Percentiles rank a stretch among this genome's conserved stretches.
These are phyloP conservation scores for Hypena proboscidalis DNA, from an alignment of 2,888 invertebrate species.

Conservation along the genomic window DNA sequence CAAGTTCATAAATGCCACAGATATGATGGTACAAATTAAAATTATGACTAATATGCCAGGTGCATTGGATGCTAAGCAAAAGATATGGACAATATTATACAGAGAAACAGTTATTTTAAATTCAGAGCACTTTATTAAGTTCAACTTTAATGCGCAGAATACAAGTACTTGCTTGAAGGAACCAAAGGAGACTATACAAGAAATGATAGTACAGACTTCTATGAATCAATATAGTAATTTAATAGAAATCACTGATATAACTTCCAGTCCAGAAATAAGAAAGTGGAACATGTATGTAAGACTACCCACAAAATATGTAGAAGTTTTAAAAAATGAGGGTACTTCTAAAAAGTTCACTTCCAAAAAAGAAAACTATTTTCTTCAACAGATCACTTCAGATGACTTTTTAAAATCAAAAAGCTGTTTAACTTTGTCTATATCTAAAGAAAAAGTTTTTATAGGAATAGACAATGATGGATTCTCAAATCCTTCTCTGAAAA, in stretches of 20 bases:
- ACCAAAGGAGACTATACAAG: constrained; percentile 42
- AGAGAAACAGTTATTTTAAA: constrained; percentile 51
- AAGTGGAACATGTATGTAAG: constrained; percentile 58
- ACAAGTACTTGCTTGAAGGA: constrained; percentile 42
- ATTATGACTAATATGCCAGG: constrained; percentile 64
- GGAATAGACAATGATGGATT: constrained; percentile 62
- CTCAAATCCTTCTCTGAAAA: constrained; percentile 51
- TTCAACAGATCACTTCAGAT: constrained; percentile 50
- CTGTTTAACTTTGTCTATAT: constrained; percentile 50
- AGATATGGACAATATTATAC: constrained; percentile 61
- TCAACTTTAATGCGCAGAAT: constrained; percentile 28
- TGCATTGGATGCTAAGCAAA: constrained; percentile 54
- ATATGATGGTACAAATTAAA: constrained; percentile 57
- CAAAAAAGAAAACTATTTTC: constrained; percentile 47
- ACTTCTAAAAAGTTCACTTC: constrained; percentile 36
- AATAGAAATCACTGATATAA: constrained; percentile 51
- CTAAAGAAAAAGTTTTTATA: constrained; percentile 50
- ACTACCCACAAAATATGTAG: constrained; percentile 56
- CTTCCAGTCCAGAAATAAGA: constrained; percentile 11
- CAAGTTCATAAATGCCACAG: constrained; percentile 29
- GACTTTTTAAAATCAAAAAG: constrained; percentile 60
- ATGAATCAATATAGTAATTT: constrained; percentile 47
- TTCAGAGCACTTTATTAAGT: constrained; percentile 67
- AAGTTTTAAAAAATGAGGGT: constrained; percentile 46
- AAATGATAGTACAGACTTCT: constrained; percentile 47